Percentiles rank a stretch among this genome's conserved stretches.
Evolutionary conservation across 1,140 invertebrate genomes (phyloP).

Genomic region (Theocolax elegans): DNA sequence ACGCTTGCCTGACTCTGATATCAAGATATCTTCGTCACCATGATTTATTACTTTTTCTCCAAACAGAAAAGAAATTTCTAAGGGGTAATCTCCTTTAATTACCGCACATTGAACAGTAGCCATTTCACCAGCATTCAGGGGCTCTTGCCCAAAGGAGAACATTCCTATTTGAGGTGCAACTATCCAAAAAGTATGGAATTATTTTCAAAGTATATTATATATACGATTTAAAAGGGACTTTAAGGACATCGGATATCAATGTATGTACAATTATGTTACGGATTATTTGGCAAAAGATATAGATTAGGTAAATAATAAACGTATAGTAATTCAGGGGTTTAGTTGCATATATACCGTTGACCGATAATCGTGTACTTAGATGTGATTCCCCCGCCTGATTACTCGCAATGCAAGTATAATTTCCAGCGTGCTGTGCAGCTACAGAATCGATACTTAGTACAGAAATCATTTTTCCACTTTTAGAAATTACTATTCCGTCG

Average conservation of each 20-base stretch:
- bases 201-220: slow-evolving; percentile 41
- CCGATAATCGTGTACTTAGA: slow-evolving; percentile 72
- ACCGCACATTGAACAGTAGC: slow-evolving; percentile 75
- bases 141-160: slow-evolving; percentile 78
- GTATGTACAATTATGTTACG: neutral
- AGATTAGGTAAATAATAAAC: neutral
- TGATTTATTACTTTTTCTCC: slow-evolving; percentile 68
- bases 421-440: slow-evolving; percentile 71
- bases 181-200: slow-evolving; percentile 61
- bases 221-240: neutral
- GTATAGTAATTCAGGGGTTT: neutral
- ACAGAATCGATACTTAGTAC: slow-evolving; percentile 73
- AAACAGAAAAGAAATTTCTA: slow-evolving; percentile 77
- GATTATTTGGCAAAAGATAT: slow-evolving; percentile 1
- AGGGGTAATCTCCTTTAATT: slow-evolving; percentile 78
- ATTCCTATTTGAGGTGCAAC: slow-evolving; percentile 77
- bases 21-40: slow-evolving; percentile 66
- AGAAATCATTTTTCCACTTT: slow-evolving; percentile 69
- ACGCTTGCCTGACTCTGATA: slow-evolving; percentile 72
- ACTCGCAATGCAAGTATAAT: slow-evolving; percentile 74
- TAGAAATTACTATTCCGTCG: slow-evolving; percentile 65
- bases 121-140: slow-evolving; percentile 76
- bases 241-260: slow-evolving; percentile 18
- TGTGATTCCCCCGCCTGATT: slow-evolving; percentile 74
- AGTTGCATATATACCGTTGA: slow-evolving; percentile 69